Percentiles rank a stretch among this genome's conserved stretches.
phyloP scores from a whole-genome alignment of 2,888 invertebrate species.

The Cordilura impudica region DNA sequence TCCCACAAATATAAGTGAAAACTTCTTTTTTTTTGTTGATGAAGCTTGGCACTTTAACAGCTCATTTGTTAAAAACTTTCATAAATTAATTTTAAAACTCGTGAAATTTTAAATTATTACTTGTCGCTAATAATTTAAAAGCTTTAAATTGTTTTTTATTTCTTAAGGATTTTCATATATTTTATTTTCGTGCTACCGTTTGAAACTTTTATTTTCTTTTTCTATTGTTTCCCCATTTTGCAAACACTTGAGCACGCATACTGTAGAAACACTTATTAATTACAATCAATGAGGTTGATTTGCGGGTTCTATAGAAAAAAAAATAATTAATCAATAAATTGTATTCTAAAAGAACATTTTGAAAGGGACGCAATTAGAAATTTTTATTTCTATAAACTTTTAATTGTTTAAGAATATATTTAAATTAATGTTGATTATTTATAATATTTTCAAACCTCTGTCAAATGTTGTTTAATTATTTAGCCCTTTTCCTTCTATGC shows the following conservation, averaged over 20 bases:
- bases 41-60: too few species aligned
- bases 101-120: too few species aligned
- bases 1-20: too few species aligned
- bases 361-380: too few species aligned
- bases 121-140: too few species aligned
- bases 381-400: too few species aligned
- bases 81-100: too few species aligned
- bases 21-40: too few species aligned
- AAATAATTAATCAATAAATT: background rate
- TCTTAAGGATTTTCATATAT: background rate
- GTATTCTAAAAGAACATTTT: background rate
- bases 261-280: conserved; percentile 46
- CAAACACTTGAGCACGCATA: conserved; percentile 53
- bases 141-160: background rate
- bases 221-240: conserved; percentile 38
- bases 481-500: background rate
- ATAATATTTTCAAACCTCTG: too few species aligned
- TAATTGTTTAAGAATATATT: too few species aligned
- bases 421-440: too few species aligned
- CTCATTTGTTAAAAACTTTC: too few species aligned
- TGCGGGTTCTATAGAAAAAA: background rate
- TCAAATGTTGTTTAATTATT: background rate
- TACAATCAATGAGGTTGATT: conserved; percentile 58
- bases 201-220: conserved; percentile 19
- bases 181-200: background rate